These are phyloP conservation scores for Orthosia cruda DNA, from an alignment of 2,888 invertebrate species.

Conservation along the genomic window DNA sequence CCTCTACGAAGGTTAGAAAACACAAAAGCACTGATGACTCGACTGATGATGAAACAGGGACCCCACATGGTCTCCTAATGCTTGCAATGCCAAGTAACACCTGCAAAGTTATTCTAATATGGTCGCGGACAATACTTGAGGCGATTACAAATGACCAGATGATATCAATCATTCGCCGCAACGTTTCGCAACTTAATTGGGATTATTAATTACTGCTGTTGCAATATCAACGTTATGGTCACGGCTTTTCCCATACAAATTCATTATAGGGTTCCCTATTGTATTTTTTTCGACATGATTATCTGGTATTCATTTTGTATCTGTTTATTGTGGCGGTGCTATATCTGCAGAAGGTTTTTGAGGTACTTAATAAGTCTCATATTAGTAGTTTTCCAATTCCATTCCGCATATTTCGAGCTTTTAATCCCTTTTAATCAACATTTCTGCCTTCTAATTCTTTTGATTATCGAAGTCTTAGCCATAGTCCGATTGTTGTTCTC, in stretches of 20 bases:
- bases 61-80: constrained; percentile 53
- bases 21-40: constrained; percentile 40
- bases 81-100: constrained; percentile 57
- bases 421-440: not conserved
- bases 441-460: not conserved
- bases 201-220: constrained; percentile 68
- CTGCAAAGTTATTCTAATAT: constrained; percentile 61
- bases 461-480: not conserved
- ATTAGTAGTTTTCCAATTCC: not conserved
- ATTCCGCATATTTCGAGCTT: not conserved
- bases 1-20: constrained; percentile 22
- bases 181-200: constrained; percentile 72
- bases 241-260: constrained; percentile 57
- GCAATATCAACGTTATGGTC: constrained; percentile 64
- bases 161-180: constrained; percentile 67
- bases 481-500: not conserved
- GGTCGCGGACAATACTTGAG: constrained; percentile 61
- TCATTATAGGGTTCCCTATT: constrained; percentile 22
- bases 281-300: constrained; percentile 1
- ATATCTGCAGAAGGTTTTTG: too few relatives aligned
- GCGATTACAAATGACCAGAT: constrained; percentile 64
- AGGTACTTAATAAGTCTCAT: not conserved
- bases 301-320: not conserved
- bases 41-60: constrained; percentile 58
- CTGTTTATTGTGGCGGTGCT: not conserved